Percentiles rank a stretch among this genome's conserved stretches.
These are phyloP conservation scores for Sciurus carolinensis DNA, from an alignment of 2,797 vertebrate genomes.

Conservation along the genomic window DNA sequence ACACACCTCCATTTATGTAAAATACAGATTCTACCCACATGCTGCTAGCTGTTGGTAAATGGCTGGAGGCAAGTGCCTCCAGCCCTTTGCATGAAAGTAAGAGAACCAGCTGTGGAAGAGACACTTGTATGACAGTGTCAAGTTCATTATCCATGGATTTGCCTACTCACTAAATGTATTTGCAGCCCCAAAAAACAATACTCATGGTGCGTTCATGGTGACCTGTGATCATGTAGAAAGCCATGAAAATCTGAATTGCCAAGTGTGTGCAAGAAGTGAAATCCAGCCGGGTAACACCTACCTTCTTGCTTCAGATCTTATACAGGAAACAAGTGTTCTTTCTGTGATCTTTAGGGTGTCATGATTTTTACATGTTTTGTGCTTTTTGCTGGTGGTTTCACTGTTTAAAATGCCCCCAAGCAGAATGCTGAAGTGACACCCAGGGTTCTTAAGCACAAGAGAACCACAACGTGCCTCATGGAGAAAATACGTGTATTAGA, in stretches of 20 bases:
- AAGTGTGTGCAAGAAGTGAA: neutral
- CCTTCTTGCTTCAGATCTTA: neutral
- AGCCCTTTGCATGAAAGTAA: neutral
- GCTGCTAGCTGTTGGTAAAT: neutral
- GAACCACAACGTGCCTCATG: neutral
- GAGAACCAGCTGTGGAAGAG: neutral
- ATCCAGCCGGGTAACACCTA: neutral
- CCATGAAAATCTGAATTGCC: neutral
- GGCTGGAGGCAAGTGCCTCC: neutral
- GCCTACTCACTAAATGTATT: neutral
- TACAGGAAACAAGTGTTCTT: no score
- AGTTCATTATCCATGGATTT: neutral
- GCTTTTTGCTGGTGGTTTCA: neutral
- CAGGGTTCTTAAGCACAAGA: neutral
- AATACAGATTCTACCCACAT: neutral
- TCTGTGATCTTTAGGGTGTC: neutral
- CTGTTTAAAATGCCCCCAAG: neutral
- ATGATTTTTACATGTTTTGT: neutral
- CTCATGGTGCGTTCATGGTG: neutral
- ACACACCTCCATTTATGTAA: neutral
- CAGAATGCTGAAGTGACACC: neutral
- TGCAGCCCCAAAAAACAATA: neutral
- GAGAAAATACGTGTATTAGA: neutral
- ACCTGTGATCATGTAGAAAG: neutral
- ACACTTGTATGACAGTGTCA: neutral